Percentiles rank a stretch among this genome's conserved stretches.
Evolutionary conservation across 2,113 vertebrate genomes (phyloP).

Genomic region (Nettapus auritus): DNA sequence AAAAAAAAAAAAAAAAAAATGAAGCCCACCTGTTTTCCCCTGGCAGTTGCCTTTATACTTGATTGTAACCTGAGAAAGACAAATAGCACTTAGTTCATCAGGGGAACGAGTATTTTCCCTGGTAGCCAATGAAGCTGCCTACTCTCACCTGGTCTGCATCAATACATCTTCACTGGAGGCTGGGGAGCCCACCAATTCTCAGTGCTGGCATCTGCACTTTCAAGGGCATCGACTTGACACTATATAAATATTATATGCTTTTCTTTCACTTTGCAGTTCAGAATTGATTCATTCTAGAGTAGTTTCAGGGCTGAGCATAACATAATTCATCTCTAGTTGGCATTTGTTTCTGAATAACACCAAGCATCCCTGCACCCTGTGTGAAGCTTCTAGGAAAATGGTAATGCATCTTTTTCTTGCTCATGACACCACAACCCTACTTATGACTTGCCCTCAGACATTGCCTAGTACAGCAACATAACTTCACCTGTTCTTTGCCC

Average conservation of each 20-base stretch:
- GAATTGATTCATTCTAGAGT: conserved; percentile 28
- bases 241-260: conserved; percentile 26
- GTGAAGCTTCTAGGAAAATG: not conserved
- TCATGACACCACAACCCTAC: not conserved
- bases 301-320: not conserved
- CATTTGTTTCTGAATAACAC: not conserved
- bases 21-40: not conserved
- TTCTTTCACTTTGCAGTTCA: conserved; percentile 15
- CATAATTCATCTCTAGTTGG: conserved; percentile 14
- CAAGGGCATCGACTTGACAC: conserved; percentile 38
- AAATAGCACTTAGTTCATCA: not conserved
- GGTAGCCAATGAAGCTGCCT: not conserved
- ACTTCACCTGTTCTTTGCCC: not conserved
- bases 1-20: not conserved
- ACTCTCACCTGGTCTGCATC: not conserved
- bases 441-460: not conserved
- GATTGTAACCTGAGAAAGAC: not conserved
- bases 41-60: not conserved
- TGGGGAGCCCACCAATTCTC: not conserved
- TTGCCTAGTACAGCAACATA: not conserved
- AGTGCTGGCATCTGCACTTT: conserved; percentile 12
- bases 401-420: not conserved
- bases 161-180: not conserved
- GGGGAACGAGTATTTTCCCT: not conserved
- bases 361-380: not conserved